Percentiles rank a stretch among this genome's conserved stretches.
These are phyloP conservation scores for Ovis aries DNA, from an alignment of 2,113 vertebrate genomes.

Conservation along the genomic window DNA sequence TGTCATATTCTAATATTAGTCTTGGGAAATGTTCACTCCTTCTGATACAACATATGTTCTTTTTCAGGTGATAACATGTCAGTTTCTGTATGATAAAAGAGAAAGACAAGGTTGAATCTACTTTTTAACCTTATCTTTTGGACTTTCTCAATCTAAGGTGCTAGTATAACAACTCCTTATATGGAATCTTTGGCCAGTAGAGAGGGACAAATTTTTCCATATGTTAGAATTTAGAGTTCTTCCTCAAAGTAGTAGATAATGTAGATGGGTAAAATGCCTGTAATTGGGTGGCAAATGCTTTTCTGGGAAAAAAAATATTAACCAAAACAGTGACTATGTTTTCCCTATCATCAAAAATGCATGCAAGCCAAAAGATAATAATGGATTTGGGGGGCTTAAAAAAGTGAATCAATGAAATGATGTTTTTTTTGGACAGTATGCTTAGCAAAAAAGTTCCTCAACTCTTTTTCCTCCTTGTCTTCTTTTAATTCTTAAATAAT, in stretches of 20 bases:
- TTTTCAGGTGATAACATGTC: constrained; percentile 50
- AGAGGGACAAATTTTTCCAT: not conserved
- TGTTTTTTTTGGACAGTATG: not conserved
- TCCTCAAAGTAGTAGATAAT: not conserved
- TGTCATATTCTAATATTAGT: constrained; percentile 61
- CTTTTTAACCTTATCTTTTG: not conserved
- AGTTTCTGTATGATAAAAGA: constrained; percentile 70
- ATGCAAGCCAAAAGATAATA: not conserved
- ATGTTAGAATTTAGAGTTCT: not conserved
- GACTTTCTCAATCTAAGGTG: not conserved
- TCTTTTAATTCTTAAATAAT: not conserved
- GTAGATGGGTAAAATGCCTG: not conserved
- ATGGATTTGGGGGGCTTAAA: not conserved
- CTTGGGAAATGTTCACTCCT: constrained; percentile 55
- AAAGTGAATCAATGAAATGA: not conserved
- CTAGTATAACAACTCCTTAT: not conserved
- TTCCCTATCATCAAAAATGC: not conserved
- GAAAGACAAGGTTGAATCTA: not conserved
- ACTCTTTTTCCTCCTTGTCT: not conserved
- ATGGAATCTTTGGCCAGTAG: not conserved
- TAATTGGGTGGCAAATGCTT: not conserved
- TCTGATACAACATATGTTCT: constrained; percentile 68
- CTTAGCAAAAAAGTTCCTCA: not conserved
- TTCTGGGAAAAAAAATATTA: not conserved
- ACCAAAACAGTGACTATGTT: not conserved